Evolutionary conservation across 1,140 invertebrate species (phyloP).

Genomic region (Elymnias hypermnestra): DNA sequence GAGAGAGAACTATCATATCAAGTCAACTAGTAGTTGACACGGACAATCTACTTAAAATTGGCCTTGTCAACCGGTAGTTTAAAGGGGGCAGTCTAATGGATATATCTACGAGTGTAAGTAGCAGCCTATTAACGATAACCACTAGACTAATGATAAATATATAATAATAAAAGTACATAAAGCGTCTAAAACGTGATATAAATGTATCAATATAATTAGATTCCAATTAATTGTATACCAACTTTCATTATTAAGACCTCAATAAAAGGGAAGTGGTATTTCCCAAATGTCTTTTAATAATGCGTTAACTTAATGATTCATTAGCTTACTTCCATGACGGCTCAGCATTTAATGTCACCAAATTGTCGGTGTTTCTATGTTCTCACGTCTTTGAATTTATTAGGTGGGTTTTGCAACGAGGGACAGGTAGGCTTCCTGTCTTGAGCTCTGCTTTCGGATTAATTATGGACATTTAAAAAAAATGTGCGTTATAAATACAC

Average conservation of each 20-base stretch:
- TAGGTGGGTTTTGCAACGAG: constrained; percentile 20
- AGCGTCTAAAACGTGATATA: too few species aligned
- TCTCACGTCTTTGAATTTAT: constrained; percentile 27
- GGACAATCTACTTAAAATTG: too few species aligned
- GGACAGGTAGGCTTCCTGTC: constrained; percentile 20
- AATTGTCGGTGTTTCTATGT: constrained; percentile 21
- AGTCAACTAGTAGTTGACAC: too few species aligned
- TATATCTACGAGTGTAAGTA: too few species aligned
- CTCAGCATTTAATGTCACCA: constrained; percentile 23
- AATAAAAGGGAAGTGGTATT: constrained; percentile 18
- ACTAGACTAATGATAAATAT: too few species aligned
- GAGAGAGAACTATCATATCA: too few species aligned
- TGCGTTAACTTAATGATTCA: constrained; percentile 20
- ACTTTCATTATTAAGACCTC: background rate
- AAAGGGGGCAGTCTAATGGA: too few species aligned
- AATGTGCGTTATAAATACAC: too few species aligned
- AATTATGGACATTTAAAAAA: background rate
- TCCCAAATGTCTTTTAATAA: constrained; percentile 12
- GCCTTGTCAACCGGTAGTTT: too few species aligned
- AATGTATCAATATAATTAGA: too few species aligned
- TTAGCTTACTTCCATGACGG: constrained; percentile 16
- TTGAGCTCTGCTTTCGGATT: constrained; percentile 5
- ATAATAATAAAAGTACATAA: too few species aligned
- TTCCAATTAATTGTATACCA: background rate
- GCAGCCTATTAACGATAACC: too few species aligned